Conservation (phyloP, 2,113 vertebrate genomes). For the Pelodiscus sinensis region DNA sequence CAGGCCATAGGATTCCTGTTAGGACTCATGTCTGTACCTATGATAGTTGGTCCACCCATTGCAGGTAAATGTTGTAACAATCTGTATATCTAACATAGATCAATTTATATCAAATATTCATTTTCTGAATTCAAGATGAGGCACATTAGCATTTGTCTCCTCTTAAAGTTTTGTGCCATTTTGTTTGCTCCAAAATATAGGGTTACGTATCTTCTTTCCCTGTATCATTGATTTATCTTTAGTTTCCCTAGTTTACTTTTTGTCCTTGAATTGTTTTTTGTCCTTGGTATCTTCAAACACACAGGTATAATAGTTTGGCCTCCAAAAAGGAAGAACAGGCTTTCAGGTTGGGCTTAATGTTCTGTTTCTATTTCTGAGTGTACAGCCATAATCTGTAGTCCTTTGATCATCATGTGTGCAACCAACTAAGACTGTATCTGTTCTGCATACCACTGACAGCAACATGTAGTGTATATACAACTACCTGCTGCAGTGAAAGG, state of each 20-base stretch:
- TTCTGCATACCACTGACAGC: background rate
- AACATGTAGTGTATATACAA: background rate
- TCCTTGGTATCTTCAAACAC: background rate
- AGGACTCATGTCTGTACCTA: slow-evolving; percentile 95
- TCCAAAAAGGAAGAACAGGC: background rate
- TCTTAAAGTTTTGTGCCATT: accelerated
- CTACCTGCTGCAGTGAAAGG: background rate
- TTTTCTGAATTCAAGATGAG: background rate
- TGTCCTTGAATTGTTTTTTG: background rate
- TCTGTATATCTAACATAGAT: background rate
- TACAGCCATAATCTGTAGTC: background rate
- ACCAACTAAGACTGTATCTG: background rate
- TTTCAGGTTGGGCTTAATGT: background rate
- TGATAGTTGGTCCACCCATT: slow-evolving; percentile 94
- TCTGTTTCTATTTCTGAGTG: background rate
- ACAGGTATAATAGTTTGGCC: background rate
- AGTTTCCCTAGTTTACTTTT: background rate
- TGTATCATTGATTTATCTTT: background rate
- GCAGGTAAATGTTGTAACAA: slow-evolving; percentile 83
- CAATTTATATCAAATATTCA: background rate
- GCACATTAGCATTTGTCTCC: background rate
- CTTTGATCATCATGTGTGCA: background rate
- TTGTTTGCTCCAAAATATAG: background rate
- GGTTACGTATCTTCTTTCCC: accelerated
- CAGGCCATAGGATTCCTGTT: slow-evolving; percentile 97